These are phyloP conservation scores for Tapirus terrestris DNA, from an alignment of 2,113 vertebrate genomes.

Conservation along the genomic window DNA sequence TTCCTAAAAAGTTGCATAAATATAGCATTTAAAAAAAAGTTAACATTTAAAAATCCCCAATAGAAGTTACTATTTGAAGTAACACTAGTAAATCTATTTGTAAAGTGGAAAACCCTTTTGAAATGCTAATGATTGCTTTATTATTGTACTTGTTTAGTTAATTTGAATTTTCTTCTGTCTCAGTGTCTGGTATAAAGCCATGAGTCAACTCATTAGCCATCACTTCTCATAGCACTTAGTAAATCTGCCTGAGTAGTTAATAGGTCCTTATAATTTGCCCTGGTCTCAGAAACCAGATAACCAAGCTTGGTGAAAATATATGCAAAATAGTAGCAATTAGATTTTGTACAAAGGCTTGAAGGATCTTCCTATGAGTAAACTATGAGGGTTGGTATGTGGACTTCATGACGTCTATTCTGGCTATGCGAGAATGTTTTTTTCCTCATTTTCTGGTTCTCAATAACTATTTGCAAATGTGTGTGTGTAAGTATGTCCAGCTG, in stretches of 20 bases:
- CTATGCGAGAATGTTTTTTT: background rate
- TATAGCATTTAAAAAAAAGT: background rate
- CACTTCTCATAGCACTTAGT: background rate
- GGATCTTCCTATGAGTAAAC: background rate
- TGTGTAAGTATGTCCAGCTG: background rate
- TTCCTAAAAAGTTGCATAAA: background rate
- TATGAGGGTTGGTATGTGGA: background rate
- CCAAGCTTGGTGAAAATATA: background rate
- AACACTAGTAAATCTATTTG: background rate
- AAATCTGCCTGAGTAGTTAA: background rate
- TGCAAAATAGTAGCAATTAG: background rate
- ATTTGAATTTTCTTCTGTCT: conserved; percentile 49
- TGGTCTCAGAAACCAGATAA: background rate
- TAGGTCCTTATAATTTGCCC: background rate
- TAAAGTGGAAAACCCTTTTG: conserved; percentile 31
- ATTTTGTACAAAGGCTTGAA: background rate
- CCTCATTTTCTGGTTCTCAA: background rate
- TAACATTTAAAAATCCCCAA: background rate
- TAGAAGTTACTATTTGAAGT: background rate
- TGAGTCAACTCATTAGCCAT: background rate
- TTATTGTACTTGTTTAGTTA: background rate
- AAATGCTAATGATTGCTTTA: background rate
- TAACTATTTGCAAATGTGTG: background rate
- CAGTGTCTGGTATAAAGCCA: background rate
- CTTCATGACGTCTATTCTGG: background rate